A percentile compares a stretch with the other conserved stretches of the same genome.
Evolutionary conservation across 2,888 invertebrate species (phyloP).

Genomic region (Conchocele bisecta): DNA sequence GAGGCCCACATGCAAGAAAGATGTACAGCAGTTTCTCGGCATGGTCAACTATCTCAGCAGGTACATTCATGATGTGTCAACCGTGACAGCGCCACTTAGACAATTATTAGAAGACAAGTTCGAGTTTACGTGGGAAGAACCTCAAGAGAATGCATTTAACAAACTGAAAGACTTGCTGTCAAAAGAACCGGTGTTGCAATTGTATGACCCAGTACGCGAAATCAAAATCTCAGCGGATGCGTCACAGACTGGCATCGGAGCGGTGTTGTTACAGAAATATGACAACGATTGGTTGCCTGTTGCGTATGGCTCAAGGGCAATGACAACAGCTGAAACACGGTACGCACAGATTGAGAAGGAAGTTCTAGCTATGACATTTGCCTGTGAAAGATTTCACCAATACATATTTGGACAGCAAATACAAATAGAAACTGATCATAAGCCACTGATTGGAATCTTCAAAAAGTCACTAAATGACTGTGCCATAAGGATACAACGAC

Average conservation of each 20-base stretch:
- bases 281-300: constrained; percentile 12
- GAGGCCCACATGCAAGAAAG: constrained; percentile 13
- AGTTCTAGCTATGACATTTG: constrained; percentile 10
- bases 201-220: constrained; percentile 8
- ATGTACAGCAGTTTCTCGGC: constrained; percentile 26
- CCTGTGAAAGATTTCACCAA: constrained; percentile 9
- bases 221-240: constrained; percentile 8
- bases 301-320: constrained; percentile 24
- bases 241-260: constrained; percentile 15
- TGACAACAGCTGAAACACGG: constrained; percentile 8
- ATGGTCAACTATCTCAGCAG: constrained; percentile 21
- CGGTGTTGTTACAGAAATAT: constrained; percentile 16
- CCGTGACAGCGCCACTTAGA: too few relatives aligned
- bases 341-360: constrained; percentile 25
- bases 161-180: constrained; percentile 4
- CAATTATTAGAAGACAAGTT: too few relatives aligned
- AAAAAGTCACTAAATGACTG: constrained; percentile 21
- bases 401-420: constrained; percentile 9
- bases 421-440: constrained; percentile 2
- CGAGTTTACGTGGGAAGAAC: constrained; percentile 5
- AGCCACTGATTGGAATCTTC: constrained; percentile 19
- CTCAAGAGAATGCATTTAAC: neutral
- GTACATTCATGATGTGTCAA: too few relatives aligned
- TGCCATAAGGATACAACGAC: constrained; percentile 24
- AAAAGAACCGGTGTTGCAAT: constrained; percentile 21